Evolutionary conservation across 2,797 vertebrate species (phyloP), one percentile per base, ranked within the genome.

Genomic region (Lepus oiostolus): DNA sequence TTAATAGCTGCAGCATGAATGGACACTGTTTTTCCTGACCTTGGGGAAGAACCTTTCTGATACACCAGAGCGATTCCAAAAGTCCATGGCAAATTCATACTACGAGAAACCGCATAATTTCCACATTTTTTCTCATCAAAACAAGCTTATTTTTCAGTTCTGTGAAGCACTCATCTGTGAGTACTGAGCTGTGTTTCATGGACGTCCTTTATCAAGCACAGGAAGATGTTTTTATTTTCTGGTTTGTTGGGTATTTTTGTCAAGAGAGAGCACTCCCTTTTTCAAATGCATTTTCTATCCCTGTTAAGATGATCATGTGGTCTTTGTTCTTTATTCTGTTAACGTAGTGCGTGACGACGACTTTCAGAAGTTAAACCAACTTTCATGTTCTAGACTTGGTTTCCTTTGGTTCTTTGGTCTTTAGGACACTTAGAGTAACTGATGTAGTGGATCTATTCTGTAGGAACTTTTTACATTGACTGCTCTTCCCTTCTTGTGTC

Each of bases 301-400:
- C 19, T 92, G 19, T 88, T 32, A 47, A 88, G 77, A 77, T 54
- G 30, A 38, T 63, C 58, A 58, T 60, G 13, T 35, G 52, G 4
- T n/a, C 74, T 58, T 88, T 88, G n/a, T 70, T 85, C 28, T 82
- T 85, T 70, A 32, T 74, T 70, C 22, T 81, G 30, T 54, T 74
- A 81, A 76, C 22, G 4, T 9, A 58, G 30, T 68, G 72, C 75
- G 65, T 76, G 71, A 60, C 5, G 87, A 1, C 77, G 47, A 32
- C 71, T 72, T 89, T 79, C 83, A 86, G 28, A 26, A 38, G n/a
- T 32, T 35, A 94, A 92, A 72, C 3, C 4, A 54, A 50, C 24
- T 67, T 86, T 32, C 74, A 16, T 4, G 30, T 75, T 85, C 88
- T 90, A 71, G 60, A 47, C 17, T 30, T 68, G 52, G 1, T 65